A percentile compares a stretch with the other conserved stretches of the same genome.
These are phyloP conservation scores for Poeciliopsis prolifica DNA, from an alignment of 2,113 vertebrate species.

Conservation along the genomic window DNA sequence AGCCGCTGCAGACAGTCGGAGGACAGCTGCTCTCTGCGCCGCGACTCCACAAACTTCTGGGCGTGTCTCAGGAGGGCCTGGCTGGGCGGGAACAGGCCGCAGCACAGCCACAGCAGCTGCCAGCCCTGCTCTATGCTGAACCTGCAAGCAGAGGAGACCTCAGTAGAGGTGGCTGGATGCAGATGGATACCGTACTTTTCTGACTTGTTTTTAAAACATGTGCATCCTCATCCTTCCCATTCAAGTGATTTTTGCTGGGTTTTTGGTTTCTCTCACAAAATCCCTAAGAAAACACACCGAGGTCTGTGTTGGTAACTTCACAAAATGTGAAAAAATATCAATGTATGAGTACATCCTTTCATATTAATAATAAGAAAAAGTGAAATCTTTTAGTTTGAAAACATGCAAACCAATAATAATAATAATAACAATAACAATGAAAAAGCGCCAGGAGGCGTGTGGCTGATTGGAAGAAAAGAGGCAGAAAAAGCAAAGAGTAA, in stretches of 20 bases:
- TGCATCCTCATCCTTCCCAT: too few species aligned
- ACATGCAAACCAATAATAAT: background rate
- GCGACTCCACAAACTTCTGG: conserved; percentile 89
- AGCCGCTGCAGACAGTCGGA: conserved; percentile 84
- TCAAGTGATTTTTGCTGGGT: background rate
- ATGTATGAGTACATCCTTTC: background rate
- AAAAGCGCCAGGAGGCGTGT: background rate
- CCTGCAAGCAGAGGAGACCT: conserved; percentile 68
- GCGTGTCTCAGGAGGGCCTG: conserved; percentile 85
- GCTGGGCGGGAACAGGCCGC: conserved; percentile 90
- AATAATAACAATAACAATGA: background rate
- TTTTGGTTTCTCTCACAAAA: background rate
- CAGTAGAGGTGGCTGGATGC: background rate
- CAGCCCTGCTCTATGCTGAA: conserved; percentile 90
- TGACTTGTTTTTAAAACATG: too few species aligned
- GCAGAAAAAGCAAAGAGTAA: conserved; percentile 45
- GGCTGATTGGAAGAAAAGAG: background rate
- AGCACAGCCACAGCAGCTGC: conserved; percentile 97
- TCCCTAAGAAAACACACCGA: background rate
- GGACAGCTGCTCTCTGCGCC: conserved; percentile 81
- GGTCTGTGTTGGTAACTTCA: background rate
- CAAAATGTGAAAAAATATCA: background rate
- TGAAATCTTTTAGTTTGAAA: background rate
- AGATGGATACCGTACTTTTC: too few species aligned
- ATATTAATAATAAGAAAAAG: too few species aligned